Conservation (phyloP, 1,140 invertebrate genomes). For the Sesamia nonagrioides region DNA sequence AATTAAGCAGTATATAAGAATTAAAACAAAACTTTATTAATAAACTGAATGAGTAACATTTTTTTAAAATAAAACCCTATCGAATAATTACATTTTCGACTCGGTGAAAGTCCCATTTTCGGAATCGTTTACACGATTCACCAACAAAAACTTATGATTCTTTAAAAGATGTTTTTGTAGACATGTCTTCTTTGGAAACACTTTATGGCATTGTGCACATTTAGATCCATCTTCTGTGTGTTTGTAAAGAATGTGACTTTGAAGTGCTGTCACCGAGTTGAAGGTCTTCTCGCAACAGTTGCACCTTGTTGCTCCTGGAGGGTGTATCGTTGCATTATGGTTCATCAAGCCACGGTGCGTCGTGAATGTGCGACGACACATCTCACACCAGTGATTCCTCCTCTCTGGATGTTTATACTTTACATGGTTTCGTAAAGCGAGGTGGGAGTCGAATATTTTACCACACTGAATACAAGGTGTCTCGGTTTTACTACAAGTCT, state of each 20-base stretch:
- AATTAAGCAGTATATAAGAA: not conserved
- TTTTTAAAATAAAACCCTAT: not conserved
- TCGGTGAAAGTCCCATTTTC: not conserved
- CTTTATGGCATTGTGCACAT: constrained; percentile 67
- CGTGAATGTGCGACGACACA: constrained; percentile 69
- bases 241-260: constrained; percentile 69
- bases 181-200: constrained; percentile 59
- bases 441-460: constrained; percentile 66
- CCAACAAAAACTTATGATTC: constrained; percentile 50
- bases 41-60: not conserved
- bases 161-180: constrained; percentile 62
- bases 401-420: constrained; percentile 72
- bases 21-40: constrained; percentile 10
- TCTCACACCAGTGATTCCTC: constrained; percentile 63
- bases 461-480: constrained; percentile 65
- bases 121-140: not conserved
- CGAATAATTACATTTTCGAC: not conserved
- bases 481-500: constrained; percentile 60
- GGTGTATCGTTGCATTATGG: constrained; percentile 68
- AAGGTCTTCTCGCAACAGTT: constrained; percentile 64
- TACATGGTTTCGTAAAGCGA: constrained; percentile 72
- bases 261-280: constrained; percentile 65
- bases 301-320: constrained; percentile 62
- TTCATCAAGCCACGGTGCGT: constrained; percentile 65
- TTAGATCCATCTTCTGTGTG: constrained; percentile 59